Base-by-base conservation (phyloP, 2,113 vertebrate species). In the Lasiurus borealis region DNA sequence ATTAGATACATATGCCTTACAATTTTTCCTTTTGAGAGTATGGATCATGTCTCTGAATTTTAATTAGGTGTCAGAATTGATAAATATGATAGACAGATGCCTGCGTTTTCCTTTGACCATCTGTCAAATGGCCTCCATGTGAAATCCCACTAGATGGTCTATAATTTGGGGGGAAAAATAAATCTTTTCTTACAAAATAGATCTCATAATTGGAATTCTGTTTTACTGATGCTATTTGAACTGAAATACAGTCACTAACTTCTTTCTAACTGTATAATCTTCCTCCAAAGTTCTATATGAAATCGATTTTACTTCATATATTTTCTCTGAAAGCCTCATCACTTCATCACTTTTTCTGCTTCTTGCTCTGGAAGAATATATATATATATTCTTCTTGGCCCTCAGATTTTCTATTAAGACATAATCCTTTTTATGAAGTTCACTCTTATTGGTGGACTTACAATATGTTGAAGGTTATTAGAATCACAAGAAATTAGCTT, bases 21-120 rank as follows among this genome's bases (percentile, higher is more conserved):
- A 76, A 44, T 48, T 77, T 71, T 85, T 96, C 8, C 46, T 84
- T 88, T 57, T 78, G 29, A 95, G 68, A 64, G 72, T 40, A 52
- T 31, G 73, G 81, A 82, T 36, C 36, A 82, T 81, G 34, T n/a
- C 10, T 85, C 91, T 85, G 2, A 90, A 78, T 94, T 86, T 94
- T 73, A 91, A 90, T 83, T 73, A 80, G 50, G 31, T 84, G 50
- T 91, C 69, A 54, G n/a, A 78, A 36, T 48, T 91, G 23, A 88
- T 85, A 46, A 69, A 77, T 82, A 57, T 48, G 25, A 85, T 78
- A 5, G 2, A 54, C 25, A 82, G 46, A 93, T 71, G 6, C 6
- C 57, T 46, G 27, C 36, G 5, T 76, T 95, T 90, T 91, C 57
- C 8, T 76, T 92, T 54, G 27, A 66, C 71, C 48, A 78, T 77